Conservation (phyloP, 2,888 invertebrate genomes). For the Scaeva pyrastri region DNA sequence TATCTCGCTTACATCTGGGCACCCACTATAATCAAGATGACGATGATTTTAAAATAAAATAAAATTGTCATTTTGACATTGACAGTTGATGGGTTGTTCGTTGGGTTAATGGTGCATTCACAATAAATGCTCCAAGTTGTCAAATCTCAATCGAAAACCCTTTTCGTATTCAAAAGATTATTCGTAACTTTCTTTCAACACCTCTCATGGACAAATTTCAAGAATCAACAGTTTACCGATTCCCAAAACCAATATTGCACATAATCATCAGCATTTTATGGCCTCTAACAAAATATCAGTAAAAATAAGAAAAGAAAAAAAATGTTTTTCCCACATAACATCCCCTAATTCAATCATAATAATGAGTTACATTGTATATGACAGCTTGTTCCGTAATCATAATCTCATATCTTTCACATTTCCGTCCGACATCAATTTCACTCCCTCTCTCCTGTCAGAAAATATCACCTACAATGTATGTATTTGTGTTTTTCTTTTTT, state of each 20-base stretch:
- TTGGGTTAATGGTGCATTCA: no score
- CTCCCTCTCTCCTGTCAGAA: background rate
- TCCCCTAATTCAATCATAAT: slow-evolving; percentile 45
- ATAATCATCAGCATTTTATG: slow-evolving; percentile 41
- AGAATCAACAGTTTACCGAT: slow-evolving; percentile 44
- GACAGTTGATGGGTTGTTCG: no score
- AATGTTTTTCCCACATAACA: slow-evolving; percentile 19
- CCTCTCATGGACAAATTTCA: background rate
- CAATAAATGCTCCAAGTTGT: no score
- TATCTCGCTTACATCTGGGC: no score
- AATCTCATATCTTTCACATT: slow-evolving; percentile 66
- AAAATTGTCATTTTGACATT: no score
- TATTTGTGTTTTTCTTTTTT: slow-evolving; percentile 13
- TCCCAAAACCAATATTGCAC: slow-evolving; percentile 15
- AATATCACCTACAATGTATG: slow-evolving; percentile 8
- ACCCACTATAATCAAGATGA: no score
- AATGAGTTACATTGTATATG: slow-evolving; percentile 67
- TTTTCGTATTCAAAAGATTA: no score
- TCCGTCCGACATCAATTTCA: slow-evolving; percentile 57
- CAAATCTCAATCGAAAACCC: no score
- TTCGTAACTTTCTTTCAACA: background rate
- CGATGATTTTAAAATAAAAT: no score
- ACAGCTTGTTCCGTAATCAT: slow-evolving; percentile 68
- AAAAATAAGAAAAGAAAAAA: background rate
- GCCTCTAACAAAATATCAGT: background rate